A percentile compares a stretch with the other conserved stretches of the same genome.
Conservation (phyloP, 2,113 vertebrate species). For the Chloebia gouldiae region DNA sequence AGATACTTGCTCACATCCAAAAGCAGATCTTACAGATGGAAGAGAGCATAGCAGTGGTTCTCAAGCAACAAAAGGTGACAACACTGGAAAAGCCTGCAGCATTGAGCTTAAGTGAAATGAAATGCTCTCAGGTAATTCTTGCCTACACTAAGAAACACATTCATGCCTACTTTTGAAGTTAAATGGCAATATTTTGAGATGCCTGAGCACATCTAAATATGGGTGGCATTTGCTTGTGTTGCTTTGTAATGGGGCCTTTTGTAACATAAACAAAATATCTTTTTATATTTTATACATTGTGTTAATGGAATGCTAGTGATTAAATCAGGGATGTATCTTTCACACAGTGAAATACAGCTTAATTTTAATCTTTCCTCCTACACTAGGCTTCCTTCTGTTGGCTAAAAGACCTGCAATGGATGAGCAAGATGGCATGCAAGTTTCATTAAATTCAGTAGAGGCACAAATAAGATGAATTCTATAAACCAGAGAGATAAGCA, state of each 20-base stretch:
- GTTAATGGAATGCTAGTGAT: neutral
- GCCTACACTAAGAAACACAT: neutral
- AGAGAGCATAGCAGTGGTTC: neutral
- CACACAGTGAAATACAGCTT: neutral
- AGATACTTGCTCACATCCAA: neutral
- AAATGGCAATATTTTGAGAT: neutral
- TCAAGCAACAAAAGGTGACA: neutral
- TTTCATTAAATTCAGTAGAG: neutral
- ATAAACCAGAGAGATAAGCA: neutral
- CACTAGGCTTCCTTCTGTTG: neutral
- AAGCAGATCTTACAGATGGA: neutral
- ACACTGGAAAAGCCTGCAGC: neutral
- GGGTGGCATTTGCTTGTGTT: neutral
- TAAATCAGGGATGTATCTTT: neutral
- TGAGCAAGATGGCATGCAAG: neutral
- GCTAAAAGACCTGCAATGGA: neutral
- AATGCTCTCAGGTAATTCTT: neutral
- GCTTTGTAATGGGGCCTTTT: neutral
- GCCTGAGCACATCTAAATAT: neutral
- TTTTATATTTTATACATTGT: neutral
- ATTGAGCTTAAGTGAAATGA: neutral
- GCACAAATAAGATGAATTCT: neutral
- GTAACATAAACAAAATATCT: neutral
- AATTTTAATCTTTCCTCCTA: neutral
- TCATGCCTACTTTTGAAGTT: neutral